Evolutionary conservation across 1,140 invertebrate genomes (phyloP), one percentile per base, ranked within the genome.

Genomic region (Meloidogyne floridensis): DNA sequence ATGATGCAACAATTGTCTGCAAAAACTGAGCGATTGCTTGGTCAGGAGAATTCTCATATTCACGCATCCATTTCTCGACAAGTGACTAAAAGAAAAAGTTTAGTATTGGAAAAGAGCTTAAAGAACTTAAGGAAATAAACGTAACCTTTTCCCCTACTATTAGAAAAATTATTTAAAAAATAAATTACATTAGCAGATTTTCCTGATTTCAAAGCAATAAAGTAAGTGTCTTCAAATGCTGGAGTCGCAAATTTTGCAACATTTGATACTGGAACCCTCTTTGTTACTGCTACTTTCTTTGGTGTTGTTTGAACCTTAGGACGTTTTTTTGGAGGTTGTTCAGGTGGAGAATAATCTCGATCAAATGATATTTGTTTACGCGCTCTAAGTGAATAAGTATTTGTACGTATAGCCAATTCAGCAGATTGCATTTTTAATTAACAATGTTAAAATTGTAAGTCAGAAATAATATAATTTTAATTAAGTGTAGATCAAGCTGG

Each of bases 41-140:
- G 90, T 98, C 96, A 53, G 94, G 92, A 90, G 92, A 90, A 78
- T 92, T 92, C 90, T 98, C 98, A 90, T 99, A 99, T 70, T 94
- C 94, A 90, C 98, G 96, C 88, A 99, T 98, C 97, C 97, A 99
- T 87, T 98, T 96, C 92, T 99, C 97, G 13, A 98, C 95, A 81
- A 98, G 94, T 89, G 93, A 94, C 93, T 96, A 86, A 84, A 90
- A 72, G 11, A 51, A 20, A 51, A 32, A 32, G 32, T 32, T 32
- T 32, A 32, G 32, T 32, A 32, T 32, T 32, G 32, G 32, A 32
- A 32, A 32, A 32, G 32, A 32, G 32, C 32, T 32, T 32, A 32
- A 32, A 32, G 32, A 32, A 32, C 32, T 32, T 32, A 32, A 32
- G 32, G 32, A 32, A 32, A 32, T 32, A 32, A 32, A 32, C 32